These are phyloP conservation scores for Syndactyla subalaris DNA, from an alignment of 2,797 vertebrate species.

Conservation along the genomic window DNA sequence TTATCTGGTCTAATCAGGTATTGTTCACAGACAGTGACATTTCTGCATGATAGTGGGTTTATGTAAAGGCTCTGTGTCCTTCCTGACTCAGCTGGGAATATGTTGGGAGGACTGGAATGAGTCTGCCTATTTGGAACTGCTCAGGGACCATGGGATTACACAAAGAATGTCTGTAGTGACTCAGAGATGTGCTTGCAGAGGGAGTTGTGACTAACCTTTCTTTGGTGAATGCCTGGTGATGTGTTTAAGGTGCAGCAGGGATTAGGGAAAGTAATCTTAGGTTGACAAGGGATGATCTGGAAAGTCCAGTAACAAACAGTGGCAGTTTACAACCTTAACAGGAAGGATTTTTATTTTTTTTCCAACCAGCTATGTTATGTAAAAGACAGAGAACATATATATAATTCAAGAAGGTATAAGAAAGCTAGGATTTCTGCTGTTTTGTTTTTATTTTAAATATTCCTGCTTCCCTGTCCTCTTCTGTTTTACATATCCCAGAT, in stretches of 20 bases:
- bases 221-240: neutral
- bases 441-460: neutral
- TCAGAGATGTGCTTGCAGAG: neutral
- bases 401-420: neutral
- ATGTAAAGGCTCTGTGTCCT: neutral
- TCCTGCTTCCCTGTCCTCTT: neutral
- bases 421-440: neutral
- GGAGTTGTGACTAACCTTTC: neutral
- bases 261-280: neutral
- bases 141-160: neutral
- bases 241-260: neutral
- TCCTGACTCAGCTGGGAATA: neutral
- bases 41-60: neutral
- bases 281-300: neutral
- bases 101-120: neutral
- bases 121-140: neutral
- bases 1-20: neutral
- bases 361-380: neutral
- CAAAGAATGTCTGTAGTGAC: neutral
- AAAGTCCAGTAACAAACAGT: neutral
- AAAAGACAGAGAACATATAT: neutral
- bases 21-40: neutral
- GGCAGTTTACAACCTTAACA: neutral
- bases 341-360: neutral
- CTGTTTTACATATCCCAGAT: slow-evolving; percentile 33